phyloP scores from a whole-genome alignment of 2,888 invertebrate genomes.

The Agriotes lineatus region DNA sequence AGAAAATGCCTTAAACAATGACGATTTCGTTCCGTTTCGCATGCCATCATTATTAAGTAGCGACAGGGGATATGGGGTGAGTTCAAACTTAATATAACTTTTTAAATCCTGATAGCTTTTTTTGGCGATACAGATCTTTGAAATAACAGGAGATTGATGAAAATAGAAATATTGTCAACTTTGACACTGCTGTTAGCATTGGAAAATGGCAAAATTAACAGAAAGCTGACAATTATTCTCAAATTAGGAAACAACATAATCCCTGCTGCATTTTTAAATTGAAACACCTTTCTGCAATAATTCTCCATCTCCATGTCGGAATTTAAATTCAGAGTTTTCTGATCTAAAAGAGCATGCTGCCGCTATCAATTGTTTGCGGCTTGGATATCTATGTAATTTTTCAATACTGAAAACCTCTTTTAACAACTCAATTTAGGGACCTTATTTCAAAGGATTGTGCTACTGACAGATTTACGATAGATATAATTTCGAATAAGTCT shows the following conservation, averaged over 20 bases:
- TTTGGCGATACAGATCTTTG: too few species aligned
- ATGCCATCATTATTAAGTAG: too few species aligned
- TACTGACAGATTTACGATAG: constrained; percentile 38
- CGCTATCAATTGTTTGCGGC: constrained; percentile 45
- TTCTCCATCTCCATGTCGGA: too few species aligned
- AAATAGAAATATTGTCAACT: not conserved
- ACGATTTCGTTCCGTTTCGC: too few species aligned
- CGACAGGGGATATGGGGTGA: too few species aligned
- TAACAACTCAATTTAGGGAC: constrained; percentile 31
- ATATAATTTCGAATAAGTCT: constrained; percentile 47
- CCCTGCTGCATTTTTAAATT: not conserved
- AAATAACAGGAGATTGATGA: too few species aligned
- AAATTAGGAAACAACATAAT: not conserved
- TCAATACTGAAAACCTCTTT: constrained; percentile 45
- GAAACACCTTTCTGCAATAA: too few species aligned
- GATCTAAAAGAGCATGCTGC: constrained; percentile 41
- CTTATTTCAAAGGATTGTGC: constrained; percentile 43
- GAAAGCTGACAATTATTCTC: not conserved
- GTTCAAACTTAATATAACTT: too few species aligned
- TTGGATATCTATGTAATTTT: constrained; percentile 34
- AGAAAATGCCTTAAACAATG: too few species aligned
- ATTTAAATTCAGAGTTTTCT: not conserved
- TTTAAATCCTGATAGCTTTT: too few species aligned
- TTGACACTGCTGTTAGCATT: too few species aligned
- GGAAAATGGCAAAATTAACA: constrained; percentile 9